phyloP scores from a whole-genome alignment of 2,113 vertebrate species.

The Mormyrus lacerda region DNA sequence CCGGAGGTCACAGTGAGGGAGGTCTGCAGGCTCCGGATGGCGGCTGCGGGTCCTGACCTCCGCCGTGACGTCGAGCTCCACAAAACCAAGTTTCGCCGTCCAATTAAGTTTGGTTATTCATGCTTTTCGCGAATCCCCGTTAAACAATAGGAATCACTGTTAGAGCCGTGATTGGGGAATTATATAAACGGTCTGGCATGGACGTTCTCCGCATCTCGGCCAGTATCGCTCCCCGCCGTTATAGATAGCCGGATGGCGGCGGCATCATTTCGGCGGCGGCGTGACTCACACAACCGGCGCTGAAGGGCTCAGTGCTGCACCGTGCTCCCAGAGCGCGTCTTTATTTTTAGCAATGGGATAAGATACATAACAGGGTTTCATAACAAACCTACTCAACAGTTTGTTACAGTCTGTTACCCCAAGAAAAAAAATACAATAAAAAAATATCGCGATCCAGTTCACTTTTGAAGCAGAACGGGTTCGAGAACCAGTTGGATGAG shows the following conservation, averaged over 20 bases:
- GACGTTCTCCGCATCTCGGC: background rate
- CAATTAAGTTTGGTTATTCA: background rate
- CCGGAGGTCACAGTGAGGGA: background rate
- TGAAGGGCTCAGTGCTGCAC: background rate
- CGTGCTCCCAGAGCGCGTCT: background rate
- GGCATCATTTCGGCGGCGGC: background rate
- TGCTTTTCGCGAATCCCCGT: background rate
- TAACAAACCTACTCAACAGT: slow-evolving; percentile 14
- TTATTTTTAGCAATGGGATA: slow-evolving; percentile 12
- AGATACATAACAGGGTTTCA: slow-evolving; percentile 20
- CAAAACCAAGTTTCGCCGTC: background rate
- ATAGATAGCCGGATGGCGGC: background rate
- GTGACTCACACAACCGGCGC: background rate
- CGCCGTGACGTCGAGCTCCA: too few relatives aligned
- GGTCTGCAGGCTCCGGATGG: background rate
- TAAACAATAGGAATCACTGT: background rate
- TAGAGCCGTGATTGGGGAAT: background rate
- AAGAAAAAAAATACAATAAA: background rate
- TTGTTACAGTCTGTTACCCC: slow-evolving; percentile 8
- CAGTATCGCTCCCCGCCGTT: background rate
- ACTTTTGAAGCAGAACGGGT: background rate
- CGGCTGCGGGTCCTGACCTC: background rate
- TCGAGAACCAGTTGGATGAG: background rate
- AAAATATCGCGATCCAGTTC: background rate
- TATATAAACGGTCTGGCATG: background rate